phyloP scores from a whole-genome alignment of 2,113 vertebrate species.

The Gallinago jamesoni region DNA sequence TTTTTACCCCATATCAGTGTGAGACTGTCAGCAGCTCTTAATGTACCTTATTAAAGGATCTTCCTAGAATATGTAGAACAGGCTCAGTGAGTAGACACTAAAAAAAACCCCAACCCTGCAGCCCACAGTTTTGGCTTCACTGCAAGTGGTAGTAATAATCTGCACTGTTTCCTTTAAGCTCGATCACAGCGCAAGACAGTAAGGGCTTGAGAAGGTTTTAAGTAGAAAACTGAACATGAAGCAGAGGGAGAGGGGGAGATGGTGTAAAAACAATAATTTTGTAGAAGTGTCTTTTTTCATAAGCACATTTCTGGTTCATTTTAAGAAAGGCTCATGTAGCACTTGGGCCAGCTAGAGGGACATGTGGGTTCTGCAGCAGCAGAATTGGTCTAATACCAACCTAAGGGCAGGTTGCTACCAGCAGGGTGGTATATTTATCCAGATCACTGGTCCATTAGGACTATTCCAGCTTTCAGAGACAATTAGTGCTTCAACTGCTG shows the following conservation, averaged over 20 bases:
- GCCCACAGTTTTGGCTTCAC: background rate
- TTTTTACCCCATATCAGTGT: background rate
- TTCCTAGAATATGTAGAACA: background rate
- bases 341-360: background rate
- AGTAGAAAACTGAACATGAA: background rate
- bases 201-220: background rate
- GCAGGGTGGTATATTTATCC: background rate
- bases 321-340: background rate
- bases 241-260: background rate
- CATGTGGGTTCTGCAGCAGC: background rate
- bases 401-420: background rate
- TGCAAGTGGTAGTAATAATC: background rate
- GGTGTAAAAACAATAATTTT: background rate
- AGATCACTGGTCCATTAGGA: background rate
- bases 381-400: background rate
- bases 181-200: background rate
- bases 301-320: background rate
- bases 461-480: background rate
- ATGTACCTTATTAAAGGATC: background rate
- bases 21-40: constrained; percentile 23
- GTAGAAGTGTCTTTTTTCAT: background rate
- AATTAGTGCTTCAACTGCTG: background rate
- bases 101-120: background rate
- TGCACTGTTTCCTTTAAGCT: background rate
- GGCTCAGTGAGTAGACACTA: background rate